Evolutionary conservation across 1,140 invertebrate species (phyloP).

Genomic region (Caenorhabditis briggsae): DNA sequence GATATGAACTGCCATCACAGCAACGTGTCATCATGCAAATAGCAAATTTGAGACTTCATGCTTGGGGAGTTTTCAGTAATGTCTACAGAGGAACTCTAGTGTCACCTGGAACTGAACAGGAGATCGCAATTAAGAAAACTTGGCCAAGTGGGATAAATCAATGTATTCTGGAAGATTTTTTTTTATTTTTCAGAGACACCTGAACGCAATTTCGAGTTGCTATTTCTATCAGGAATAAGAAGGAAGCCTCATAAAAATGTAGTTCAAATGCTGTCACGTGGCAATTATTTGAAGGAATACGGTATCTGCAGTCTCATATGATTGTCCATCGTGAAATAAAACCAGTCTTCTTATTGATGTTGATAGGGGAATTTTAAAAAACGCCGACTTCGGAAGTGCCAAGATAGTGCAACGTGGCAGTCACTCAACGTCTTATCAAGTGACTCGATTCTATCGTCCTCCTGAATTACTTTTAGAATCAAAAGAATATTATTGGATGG

Average conservation of each 20-base stretch:
- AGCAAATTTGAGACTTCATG: conserved; percentile 55
- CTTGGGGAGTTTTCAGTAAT: conserved; percentile 60
- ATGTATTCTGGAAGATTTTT: too few relatives aligned
- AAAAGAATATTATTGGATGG: conserved; percentile 64
- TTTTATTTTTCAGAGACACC: conserved; percentile 28
- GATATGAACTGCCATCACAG: conserved; percentile 36
- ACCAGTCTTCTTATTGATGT: conserved; percentile 57
- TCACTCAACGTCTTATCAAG: conserved; percentile 54
- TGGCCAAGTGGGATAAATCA: conserved; percentile 62
- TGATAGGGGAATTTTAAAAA: conserved; percentile 67
- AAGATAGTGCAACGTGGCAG: conserved; percentile 65
- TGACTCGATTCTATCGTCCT: conserved; percentile 73
- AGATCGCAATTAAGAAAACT: conserved; percentile 73
- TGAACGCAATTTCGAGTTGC: conserved; percentile 56
- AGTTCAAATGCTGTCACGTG: conserved; percentile 72
- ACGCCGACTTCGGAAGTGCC: conserved; percentile 74
- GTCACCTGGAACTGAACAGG: conserved; percentile 49
- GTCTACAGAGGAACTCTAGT: conserved; percentile 54
- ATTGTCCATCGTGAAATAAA: conserved; percentile 61
- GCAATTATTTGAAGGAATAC: conserved; percentile 72
- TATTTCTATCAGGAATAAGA: conserved; percentile 63
- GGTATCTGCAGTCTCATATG: conserved; percentile 53
- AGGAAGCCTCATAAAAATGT: conserved; percentile 69
- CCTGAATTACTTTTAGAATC: conserved; percentile 70
- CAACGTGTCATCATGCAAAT: conserved; percentile 51